Evolutionary conservation across 2,888 invertebrate species (phyloP).

Genomic region (Sussaba pulchella): DNA sequence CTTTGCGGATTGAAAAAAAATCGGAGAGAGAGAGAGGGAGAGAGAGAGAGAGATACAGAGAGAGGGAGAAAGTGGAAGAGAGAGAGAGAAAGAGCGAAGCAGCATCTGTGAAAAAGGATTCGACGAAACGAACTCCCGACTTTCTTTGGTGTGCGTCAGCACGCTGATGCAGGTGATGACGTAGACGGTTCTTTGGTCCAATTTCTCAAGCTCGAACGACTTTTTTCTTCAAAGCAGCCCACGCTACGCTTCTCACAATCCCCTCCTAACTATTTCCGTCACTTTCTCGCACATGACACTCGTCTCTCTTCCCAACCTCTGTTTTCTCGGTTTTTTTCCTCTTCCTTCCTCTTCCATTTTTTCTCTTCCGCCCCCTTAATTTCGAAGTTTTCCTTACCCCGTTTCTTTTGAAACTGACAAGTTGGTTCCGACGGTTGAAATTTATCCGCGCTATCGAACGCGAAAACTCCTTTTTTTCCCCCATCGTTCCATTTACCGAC

Average conservation of each 20-base stretch:
- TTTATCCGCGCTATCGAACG: slow-evolving; percentile 18
- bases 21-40: slow-evolving; percentile 27
- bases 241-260: background rate
- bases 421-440: slow-evolving; percentile 7
- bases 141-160: background rate
- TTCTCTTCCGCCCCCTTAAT: too few relatives aligned
- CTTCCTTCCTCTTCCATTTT: too few relatives aligned
- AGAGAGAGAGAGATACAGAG: slow-evolving; percentile 18
- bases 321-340: background rate
- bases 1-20: too few relatives aligned
- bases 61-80: slow-evolving; percentile 20
- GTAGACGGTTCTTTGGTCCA: slow-evolving; percentile 33
- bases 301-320: background rate
- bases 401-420: background rate
- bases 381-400: too few relatives aligned
- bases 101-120: slow-evolving; percentile 44
- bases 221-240: slow-evolving; percentile 41
- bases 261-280: slow-evolving; percentile 12
- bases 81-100: slow-evolving; percentile 32
- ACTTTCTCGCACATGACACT: background rate
- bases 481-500: too few relatives aligned
- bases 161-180: slow-evolving; percentile 1
- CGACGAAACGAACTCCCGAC: background rate
- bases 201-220: slow-evolving; percentile 24
- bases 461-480: slow-evolving; percentile 20